Evolutionary conservation across 1,140 invertebrate species (phyloP).

Genomic region (Apis dorsata): DNA sequence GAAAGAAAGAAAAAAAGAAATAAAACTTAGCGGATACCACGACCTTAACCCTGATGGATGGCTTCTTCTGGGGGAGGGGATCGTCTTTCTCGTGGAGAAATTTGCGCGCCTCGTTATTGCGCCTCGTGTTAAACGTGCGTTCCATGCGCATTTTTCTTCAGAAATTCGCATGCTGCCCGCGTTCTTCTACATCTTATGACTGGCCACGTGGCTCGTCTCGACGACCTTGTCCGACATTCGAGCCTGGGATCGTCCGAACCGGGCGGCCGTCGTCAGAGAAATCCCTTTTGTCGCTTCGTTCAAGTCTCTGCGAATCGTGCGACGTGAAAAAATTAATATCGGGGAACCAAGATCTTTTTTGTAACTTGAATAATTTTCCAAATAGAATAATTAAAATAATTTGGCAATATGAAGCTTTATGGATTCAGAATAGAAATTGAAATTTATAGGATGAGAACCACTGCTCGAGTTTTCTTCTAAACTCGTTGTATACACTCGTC

Average conservation of each 20-base stretch:
- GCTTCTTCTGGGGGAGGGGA: too few relatives aligned
- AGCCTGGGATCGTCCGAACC: background rate
- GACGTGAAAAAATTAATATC: too few relatives aligned
- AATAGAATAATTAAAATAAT: too few relatives aligned
- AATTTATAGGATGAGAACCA: too few relatives aligned
- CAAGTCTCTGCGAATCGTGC: background rate
- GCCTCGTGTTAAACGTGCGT: background rate
- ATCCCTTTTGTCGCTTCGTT: background rate
- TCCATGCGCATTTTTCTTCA: background rate
- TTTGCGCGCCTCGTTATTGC: background rate
- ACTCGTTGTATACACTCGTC: too few relatives aligned
- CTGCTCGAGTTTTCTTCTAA: too few relatives aligned
- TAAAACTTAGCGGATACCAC: background rate
- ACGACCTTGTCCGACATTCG: slow-evolving; percentile 56
- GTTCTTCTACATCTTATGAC: background rate
- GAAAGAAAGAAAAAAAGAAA: too few relatives aligned
- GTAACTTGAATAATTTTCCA: too few relatives aligned
- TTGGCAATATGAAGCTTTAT: too few relatives aligned
- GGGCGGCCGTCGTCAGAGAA: background rate
- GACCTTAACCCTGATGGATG: slow-evolving; percentile 30
- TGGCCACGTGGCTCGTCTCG: slow-evolving; percentile 38
- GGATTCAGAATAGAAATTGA: too few relatives aligned
- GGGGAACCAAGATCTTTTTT: too few relatives aligned
- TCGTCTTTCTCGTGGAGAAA: background rate
- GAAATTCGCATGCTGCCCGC: slow-evolving; percentile 25